Evolutionary conservation across 2,797 vertebrate genomes (phyloP).

Genomic region (Balearica regulorum): DNA sequence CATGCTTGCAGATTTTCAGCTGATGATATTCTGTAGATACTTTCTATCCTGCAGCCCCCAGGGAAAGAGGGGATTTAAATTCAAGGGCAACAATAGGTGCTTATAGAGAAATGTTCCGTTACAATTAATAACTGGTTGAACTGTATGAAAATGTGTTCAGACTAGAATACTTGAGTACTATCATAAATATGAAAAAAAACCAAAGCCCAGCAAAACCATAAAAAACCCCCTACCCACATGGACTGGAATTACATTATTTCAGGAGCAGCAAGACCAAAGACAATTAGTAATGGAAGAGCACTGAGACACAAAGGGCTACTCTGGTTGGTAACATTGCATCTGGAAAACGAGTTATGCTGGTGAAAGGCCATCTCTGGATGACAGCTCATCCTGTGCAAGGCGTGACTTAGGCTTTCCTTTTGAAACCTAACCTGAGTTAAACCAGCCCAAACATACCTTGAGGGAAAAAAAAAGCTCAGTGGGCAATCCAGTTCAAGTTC

Average conservation of each 20-base stretch:
- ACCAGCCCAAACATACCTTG: neutral
- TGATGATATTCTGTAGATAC: neutral
- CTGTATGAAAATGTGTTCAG: neutral
- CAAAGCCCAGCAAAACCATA: neutral
- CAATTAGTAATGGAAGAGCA: neutral
- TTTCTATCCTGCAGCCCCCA: neutral
- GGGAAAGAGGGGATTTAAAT: neutral
- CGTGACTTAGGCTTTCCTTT: neutral
- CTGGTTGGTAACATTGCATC: neutral
- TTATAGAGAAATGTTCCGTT: neutral
- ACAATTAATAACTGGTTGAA: neutral
- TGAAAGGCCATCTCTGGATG: neutral
- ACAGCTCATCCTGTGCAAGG: neutral
- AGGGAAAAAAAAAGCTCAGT: neutral
- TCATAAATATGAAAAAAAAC: neutral
- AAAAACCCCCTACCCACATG: rapidly evolving
- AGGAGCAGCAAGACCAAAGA: neutral
- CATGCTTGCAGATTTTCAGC: neutral
- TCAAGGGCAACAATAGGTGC: neutral
- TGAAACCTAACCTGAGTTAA: neutral
- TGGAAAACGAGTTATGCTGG: neutral
- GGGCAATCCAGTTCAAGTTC: neutral
- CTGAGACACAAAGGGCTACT: neutral
- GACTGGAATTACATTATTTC: neutral
- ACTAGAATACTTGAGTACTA: neutral